A percentile compares a stretch with the other conserved stretches of the same genome.
These are phyloP conservation scores for Pantherophis guttatus DNA, from an alignment of 2,113 vertebrate species.

Conservation along the genomic window DNA sequence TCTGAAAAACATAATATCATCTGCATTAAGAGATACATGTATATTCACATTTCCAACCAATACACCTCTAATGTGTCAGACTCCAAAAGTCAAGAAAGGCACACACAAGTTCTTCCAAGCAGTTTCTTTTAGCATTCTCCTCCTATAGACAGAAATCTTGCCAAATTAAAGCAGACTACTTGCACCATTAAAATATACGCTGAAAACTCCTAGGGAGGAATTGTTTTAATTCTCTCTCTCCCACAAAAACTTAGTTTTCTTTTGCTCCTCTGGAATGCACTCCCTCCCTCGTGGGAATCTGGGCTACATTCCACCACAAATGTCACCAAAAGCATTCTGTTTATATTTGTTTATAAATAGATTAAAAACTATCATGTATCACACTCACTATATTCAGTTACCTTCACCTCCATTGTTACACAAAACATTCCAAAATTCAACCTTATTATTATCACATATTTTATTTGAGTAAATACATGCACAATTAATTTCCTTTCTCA, in stretches of 20 bases:
- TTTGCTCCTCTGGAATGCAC: too few relatives aligned
- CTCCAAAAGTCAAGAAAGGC: too few relatives aligned
- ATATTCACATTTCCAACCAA: neutral
- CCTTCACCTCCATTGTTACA: neutral
- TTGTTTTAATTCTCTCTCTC: too few relatives aligned
- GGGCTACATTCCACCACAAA: too few relatives aligned
- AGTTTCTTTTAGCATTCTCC: too few relatives aligned
- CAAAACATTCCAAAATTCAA: neutral
- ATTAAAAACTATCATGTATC: neutral
- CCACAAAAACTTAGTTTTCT: too few relatives aligned
- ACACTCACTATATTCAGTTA: neutral
- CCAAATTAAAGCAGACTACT: too few relatives aligned
- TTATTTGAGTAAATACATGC: neutral
- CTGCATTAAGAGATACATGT: neutral
- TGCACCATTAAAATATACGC: too few relatives aligned
- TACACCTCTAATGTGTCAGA: neutral
- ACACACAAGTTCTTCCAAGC: too few relatives aligned
- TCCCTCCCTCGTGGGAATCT: too few relatives aligned
- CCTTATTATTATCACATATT: neutral
- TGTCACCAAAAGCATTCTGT: neutral
- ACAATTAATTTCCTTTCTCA: neutral
- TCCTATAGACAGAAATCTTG: too few relatives aligned
- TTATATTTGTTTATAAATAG: neutral
- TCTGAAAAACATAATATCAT: neutral
- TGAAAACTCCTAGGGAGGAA: too few relatives aligned